These are phyloP conservation scores for Rhynchophorus ferrugineus DNA, from an alignment of 1,140 invertebrate genomes.

Conservation along the genomic window DNA sequence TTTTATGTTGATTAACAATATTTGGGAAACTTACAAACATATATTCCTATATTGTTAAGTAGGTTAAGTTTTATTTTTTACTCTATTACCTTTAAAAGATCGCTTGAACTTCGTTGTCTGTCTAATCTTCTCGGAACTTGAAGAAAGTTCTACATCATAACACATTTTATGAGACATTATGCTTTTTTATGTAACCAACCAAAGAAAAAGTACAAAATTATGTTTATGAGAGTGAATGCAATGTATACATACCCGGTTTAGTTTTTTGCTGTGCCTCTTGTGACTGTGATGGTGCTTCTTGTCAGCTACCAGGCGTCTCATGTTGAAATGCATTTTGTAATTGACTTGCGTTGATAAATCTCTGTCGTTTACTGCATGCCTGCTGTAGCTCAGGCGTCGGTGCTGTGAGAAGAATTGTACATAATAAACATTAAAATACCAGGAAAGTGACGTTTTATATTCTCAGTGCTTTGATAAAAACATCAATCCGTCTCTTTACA, in stretches of 20 bases:
- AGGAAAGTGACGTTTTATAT: too few relatives aligned
- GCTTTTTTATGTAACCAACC: too few relatives aligned
- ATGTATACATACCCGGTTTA: constrained; percentile 54
- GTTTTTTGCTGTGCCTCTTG: constrained; percentile 68
- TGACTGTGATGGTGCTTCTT: constrained; percentile 63
- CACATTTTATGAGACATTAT: not conserved
- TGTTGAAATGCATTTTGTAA: constrained; percentile 87
- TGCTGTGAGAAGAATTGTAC: constrained; percentile 56
- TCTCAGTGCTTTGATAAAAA: too few relatives aligned
- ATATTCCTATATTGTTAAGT: too few relatives aligned
- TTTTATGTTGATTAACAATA: too few relatives aligned
- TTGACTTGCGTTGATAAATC: constrained; percentile 82
- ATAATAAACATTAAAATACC: too few relatives aligned
- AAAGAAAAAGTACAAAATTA: not conserved
- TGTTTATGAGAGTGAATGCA: not conserved
- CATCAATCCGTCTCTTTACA: too few relatives aligned
- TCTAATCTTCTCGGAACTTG: constrained; percentile 1
- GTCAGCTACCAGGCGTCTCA: constrained; percentile 75
- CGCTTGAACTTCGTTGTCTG: not conserved
- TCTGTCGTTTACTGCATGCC: constrained; percentile 81
- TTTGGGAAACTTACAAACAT: too few relatives aligned
- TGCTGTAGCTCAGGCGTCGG: constrained; percentile 80
- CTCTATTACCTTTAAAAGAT: constrained; percentile 6
- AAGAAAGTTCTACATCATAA: not conserved
- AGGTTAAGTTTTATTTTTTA: not conserved